phyloP scores from a whole-genome alignment of 2,113 vertebrate species.

The Mormyrus lacerda region DNA sequence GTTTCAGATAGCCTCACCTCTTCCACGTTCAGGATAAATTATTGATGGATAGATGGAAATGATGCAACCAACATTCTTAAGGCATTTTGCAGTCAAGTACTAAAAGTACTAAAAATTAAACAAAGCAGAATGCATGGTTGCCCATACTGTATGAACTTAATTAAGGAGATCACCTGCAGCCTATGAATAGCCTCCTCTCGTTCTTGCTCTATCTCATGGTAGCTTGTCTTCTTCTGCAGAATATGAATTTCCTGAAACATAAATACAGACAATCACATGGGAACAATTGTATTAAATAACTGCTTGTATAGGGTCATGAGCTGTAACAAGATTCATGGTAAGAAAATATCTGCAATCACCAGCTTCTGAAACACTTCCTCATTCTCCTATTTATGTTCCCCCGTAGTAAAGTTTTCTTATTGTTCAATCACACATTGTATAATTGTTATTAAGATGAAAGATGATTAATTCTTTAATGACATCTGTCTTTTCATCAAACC shows the following conservation, averaged over 20 bases:
- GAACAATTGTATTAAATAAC: background rate
- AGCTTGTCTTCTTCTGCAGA: conserved; percentile 69
- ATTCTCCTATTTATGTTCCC: background rate
- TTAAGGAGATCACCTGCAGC: conserved; percentile 67
- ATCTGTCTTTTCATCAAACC: background rate
- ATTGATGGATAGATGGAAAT: background rate
- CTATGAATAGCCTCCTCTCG: conserved; percentile 72
- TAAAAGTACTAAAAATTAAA: background rate
- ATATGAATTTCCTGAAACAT: conserved; percentile 76
- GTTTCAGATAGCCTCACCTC: background rate
- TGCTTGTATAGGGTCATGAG: background rate
- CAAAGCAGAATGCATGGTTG: background rate
- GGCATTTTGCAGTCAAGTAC: background rate
- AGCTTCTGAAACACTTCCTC: background rate
- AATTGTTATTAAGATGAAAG: background rate
- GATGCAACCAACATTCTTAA: background rate
- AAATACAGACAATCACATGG: background rate
- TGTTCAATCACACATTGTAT: background rate
- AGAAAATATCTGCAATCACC: background rate
- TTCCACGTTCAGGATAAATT: background rate
- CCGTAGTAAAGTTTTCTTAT: background rate
- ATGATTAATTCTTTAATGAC: background rate
- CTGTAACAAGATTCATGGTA: background rate
- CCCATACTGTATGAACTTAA: background rate
- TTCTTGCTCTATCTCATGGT: conserved; percentile 65